Evolutionary conservation across 1,140 invertebrate genomes (phyloP).

Genomic region (Chrysomallon squamiferum): DNA sequence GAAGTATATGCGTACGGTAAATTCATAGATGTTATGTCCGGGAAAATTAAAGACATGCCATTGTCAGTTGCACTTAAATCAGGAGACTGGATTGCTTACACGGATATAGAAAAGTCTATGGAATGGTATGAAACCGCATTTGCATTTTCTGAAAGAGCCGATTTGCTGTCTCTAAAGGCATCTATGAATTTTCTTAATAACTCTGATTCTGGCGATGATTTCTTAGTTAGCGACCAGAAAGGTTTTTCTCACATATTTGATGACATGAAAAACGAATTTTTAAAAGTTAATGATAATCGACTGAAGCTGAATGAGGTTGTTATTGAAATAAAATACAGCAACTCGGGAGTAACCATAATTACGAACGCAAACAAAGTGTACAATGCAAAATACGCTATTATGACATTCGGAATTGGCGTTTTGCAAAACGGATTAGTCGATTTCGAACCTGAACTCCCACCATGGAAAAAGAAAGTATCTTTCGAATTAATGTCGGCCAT

Average conservation of each 20-base stretch:
- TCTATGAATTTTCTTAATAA: neutral
- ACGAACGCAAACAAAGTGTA: neutral
- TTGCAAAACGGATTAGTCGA: neutral
- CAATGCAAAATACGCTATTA: neutral
- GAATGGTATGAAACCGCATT: neutral
- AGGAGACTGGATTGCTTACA: neutral
- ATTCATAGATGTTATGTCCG: neutral
- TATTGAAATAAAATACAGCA: neutral
- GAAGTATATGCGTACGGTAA: neutral
- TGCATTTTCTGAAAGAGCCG: neutral
- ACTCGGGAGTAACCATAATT: neutral
- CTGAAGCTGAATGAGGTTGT: neutral
- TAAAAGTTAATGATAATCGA: neutral
- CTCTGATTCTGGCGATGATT: neutral
- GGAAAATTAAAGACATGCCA: neutral
- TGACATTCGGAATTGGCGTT: neutral
- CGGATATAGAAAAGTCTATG: neutral
- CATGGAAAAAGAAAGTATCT: conserved; percentile 2
- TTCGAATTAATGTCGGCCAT: neutral
- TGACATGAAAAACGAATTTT: neutral
- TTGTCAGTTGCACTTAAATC: neutral
- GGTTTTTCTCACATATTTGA: neutral
- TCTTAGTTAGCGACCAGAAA: neutral
- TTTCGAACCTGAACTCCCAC: neutral
- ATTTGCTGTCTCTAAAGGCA: neutral